phyloP scores from a whole-genome alignment of 2,888 invertebrate genomes.

The Meliscaeva auricollis region DNA sequence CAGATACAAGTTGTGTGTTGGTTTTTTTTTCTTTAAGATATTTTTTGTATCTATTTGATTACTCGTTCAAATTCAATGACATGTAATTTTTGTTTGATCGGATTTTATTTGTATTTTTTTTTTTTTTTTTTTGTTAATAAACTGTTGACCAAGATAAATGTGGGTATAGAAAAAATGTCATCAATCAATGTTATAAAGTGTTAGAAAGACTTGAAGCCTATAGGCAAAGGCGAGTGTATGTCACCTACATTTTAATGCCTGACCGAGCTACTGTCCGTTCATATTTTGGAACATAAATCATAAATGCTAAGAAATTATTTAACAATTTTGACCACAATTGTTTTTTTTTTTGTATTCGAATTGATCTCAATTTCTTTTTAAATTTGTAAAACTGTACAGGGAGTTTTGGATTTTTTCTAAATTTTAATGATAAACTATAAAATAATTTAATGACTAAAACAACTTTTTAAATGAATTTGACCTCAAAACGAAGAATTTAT shows the following conservation, averaged over 20 bases:
- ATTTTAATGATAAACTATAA: too few relatives aligned
- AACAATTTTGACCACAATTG: conserved; percentile 60
- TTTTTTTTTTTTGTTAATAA: conserved; percentile 21
- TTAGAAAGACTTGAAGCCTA: conserved; percentile 14
- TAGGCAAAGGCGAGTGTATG: conserved; percentile 28
- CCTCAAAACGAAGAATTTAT: too few relatives aligned
- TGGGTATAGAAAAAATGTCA: conserved; percentile 77
- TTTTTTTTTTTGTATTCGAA: conserved; percentile 5
- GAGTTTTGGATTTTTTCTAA: too few relatives aligned
- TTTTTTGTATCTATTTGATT: conserved; percentile 33
- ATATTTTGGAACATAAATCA: conserved; percentile 16
- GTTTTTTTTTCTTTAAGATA: not conserved
- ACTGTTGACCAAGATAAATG: conserved; percentile 64
- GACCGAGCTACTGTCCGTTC: conserved; percentile 52
- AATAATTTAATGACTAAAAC: too few relatives aligned
- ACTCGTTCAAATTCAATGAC: conserved; percentile 63
- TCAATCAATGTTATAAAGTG: conserved; percentile 78
- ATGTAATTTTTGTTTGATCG: conserved; percentile 68
- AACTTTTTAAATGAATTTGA: too few relatives aligned
- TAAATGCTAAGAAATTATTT: conserved; percentile 58
- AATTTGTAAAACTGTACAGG: too few relatives aligned
- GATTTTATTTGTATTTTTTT: conserved; percentile 45
- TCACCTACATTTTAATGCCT: conserved; percentile 57
- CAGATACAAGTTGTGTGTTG: conserved; percentile 19
- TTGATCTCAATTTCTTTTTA: not conserved